These are phyloP conservation scores for Ceraclea dissimilis DNA, from an alignment of 2,888 invertebrate genomes.

Conservation along the genomic window DNA sequence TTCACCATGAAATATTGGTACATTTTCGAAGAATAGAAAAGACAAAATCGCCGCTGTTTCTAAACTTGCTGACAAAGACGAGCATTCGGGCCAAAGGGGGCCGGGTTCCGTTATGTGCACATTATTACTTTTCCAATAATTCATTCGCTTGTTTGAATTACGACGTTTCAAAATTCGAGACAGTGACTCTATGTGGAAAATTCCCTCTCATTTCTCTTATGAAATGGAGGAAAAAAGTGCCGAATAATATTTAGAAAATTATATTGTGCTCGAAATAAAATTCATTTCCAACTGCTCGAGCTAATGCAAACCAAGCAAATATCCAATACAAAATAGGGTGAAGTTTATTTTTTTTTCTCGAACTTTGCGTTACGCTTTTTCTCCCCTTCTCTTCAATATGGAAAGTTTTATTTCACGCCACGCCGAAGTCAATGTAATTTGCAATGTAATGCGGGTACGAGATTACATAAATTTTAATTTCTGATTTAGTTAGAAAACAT, in stretches of 20 bases:
- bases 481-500: neutral
- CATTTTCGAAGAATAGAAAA: neutral
- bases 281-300: slow-evolving; percentile 7
- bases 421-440: slow-evolving; percentile 6
- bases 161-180: slow-evolving; percentile 21
- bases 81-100: slow-evolving; percentile 3
- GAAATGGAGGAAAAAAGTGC: slow-evolving; percentile 11
- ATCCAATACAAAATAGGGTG: slow-evolving; percentile 5
- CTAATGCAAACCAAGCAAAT: slow-evolving; percentile 12
- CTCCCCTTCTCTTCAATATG: neutral
- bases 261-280: slow-evolving; percentile 10
- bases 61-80: slow-evolving; percentile 16
- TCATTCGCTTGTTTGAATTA: slow-evolving; percentile 24
- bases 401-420: slow-evolving; percentile 14
- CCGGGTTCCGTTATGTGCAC: slow-evolving; percentile 11
- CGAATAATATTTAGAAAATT: slow-evolving; percentile 17
- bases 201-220: slow-evolving; percentile 8
- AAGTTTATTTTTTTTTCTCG: slow-evolving; percentile 7
- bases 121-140: slow-evolving; percentile 25
- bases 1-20: too few relatives aligned
- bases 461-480: slow-evolving; percentile 1
- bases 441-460: neutral
- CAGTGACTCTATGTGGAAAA: neutral
- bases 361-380: slow-evolving; percentile 7
- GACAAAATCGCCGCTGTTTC: neutral